Evolutionary conservation across 2,113 vertebrate genomes (phyloP), one percentile per base, ranked within the genome.

Genomic region (Carassius gibelio): DNA sequence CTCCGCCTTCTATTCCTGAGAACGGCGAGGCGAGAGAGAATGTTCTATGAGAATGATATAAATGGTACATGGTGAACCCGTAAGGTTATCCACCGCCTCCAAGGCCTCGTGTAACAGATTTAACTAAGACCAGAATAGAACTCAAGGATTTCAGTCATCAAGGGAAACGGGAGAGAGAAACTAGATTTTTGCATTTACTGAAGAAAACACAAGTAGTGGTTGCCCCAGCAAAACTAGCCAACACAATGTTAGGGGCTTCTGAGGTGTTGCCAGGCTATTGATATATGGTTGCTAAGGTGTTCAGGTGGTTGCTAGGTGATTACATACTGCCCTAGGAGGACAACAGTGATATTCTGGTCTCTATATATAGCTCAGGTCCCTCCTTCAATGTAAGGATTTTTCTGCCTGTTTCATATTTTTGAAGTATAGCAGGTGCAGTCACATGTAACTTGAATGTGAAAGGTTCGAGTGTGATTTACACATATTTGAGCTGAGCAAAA

Each of bases 41-140:
- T 66, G 61, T 55, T 45, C 52, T 82, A 23, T 26, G 21, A n/a
- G 68, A 66, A 59, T 50, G 2, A 69, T 64, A 81, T 74, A 77
- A 81, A 85, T 48, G 38, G 85, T 76, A 76, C 68, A 75, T 77
- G 50, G 15, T 72, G 81, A 86, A 88, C 76, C 84, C 62, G 69
- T 86, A 82, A 86, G 88, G 88, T 86, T 86, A 84, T 86, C 75
- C 34, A 72, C 66, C 23, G 77, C 82, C 85, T 86, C 68, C 59
- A 45, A 80, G 81, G 84, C 34, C 81, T 75, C 85, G 14, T 75
- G 81, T 68, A 84, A 76, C 36, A 34, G 87, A 79, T 83, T 82
- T 66, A 86, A 86, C 77, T 75, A 75, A 82, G 81, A 48, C 82
- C 77, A 42, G 66, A 89, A 89, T 86, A 88, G 85, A 88, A 88